Evolutionary conservation across 2,113 vertebrate genomes (phyloP), one percentile per base, ranked within the genome.

Genomic region (Bettongia penicillata): DNA sequence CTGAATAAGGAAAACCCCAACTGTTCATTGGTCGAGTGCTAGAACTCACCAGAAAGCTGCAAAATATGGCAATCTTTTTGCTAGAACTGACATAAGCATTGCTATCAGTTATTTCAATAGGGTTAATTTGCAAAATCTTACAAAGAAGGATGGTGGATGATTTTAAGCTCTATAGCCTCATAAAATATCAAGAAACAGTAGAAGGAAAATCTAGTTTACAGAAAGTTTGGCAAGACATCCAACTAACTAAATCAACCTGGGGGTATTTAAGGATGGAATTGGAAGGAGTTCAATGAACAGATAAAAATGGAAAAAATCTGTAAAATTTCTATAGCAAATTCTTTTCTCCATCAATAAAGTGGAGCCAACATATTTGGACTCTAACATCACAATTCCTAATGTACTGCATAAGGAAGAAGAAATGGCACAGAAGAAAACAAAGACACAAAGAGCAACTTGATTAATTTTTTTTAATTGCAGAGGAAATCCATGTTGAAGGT

Each of bases 271-370:
- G 68, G 19, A 84, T 84, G 68, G 16, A 84, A 84, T 84, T 84
- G 68, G 68, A 84, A 84, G n/a, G 68, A 84, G 16, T 43, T 84
- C 68, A 84, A 43, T 84, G 68, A 43, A 43, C 68, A 84, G 68
- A 84, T 84, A 84, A 84, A 77, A 84, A 84, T 84, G 68, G 68
- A 84, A 84, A 84, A 84, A 84, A 84, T 84, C 68, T 84, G 68
- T 84, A 84, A 84, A 84, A 84, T 84, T 84, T 84, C 68, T 84
- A 84, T 84, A 84, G 43, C 68, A 84, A 84, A 84, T 84, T 84
- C 68, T 84, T 84, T 23, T 84, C 68, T 84, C 19, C 68, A 84
- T 43, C n/a, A 43, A 84, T 84, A 43, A 84, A 84, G n/a, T 23
- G 19, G n/a, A 84, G 68, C 68, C 68, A 84, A 84, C 68, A 84